Evolutionary conservation across 2,888 invertebrate species (phyloP).

Genomic region (Megaustenia siamemsis): DNA sequence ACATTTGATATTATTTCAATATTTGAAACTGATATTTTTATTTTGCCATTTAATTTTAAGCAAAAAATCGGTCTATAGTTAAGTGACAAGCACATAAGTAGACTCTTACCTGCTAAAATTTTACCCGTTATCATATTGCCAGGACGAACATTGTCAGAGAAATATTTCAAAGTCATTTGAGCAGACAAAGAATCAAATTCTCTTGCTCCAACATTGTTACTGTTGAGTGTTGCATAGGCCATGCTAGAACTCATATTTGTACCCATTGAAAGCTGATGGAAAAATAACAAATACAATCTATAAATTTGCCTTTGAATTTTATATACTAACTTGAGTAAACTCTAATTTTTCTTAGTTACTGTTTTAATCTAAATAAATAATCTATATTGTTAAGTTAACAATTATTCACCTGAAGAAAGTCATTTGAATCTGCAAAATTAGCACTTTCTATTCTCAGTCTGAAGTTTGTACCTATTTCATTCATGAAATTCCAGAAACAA

Average conservation of each 20-base stretch:
- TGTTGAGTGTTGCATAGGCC: not conserved
- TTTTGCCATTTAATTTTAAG: too few relatives aligned
- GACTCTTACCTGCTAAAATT: constrained; percentile 41
- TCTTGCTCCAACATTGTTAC: not conserved
- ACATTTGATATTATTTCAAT: too few relatives aligned
- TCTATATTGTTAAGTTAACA: not conserved
- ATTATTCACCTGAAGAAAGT: constrained; percentile 42
- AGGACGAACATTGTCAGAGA: constrained; percentile 29
- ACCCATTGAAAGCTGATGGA: not conserved
- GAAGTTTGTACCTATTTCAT: constrained; percentile 12
- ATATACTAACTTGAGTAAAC: too few relatives aligned
- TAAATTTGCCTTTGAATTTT: too few relatives aligned
- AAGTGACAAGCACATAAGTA: not conserved
- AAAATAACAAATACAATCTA: not conserved
- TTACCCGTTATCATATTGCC: constrained; percentile 15
- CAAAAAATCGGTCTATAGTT: not conserved
- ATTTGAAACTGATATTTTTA: too few relatives aligned
- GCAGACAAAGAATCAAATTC: not conserved
- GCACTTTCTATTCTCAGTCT: not conserved
- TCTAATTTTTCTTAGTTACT: too few relatives aligned
- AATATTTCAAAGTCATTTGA: constrained; percentile 11
- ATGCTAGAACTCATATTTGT: not conserved
- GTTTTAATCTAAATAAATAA: too few relatives aligned
- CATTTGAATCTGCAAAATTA: constrained; percentile 37
- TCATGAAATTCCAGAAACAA: constrained; percentile 33